phyloP scores from a whole-genome alignment of 2,888 invertebrate species.

The Crioceris asparagi region DNA sequence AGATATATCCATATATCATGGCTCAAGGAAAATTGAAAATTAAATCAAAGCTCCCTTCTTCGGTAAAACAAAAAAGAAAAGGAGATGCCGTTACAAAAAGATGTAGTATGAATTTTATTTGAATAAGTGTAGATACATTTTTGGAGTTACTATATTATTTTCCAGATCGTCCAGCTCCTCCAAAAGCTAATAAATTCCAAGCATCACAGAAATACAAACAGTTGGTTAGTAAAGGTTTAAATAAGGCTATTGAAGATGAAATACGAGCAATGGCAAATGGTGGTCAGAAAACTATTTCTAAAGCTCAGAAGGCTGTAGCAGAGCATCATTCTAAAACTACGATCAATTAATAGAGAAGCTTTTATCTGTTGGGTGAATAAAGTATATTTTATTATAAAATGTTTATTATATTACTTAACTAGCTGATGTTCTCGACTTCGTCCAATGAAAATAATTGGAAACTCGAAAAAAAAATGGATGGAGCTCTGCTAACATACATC shows the following conservation, averaged over 20 bases:
- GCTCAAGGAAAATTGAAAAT: conserved; percentile 1
- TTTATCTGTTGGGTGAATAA: too few relatives aligned
- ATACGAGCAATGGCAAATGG: background rate
- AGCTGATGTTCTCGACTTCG: too few relatives aligned
- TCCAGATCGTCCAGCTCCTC: background rate
- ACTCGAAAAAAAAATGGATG: too few relatives aligned
- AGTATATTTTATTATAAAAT: too few relatives aligned
- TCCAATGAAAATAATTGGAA: too few relatives aligned
- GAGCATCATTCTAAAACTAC: background rate
- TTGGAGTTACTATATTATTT: background rate
- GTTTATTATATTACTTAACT: too few relatives aligned
- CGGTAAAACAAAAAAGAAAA: background rate
- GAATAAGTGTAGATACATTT: background rate
- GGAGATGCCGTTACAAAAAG: background rate
- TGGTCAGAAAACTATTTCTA: background rate
- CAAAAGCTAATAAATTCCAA: background rate
- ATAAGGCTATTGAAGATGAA: conserved; percentile 1
- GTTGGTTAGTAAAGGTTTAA: background rate
- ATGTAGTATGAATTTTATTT: background rate
- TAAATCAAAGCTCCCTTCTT: background rate
- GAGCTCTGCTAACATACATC: too few relatives aligned
- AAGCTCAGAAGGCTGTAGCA: conserved; percentile 1
- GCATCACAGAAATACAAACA: background rate
- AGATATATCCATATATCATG: too few relatives aligned
- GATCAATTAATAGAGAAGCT: too few relatives aligned